Evolutionary conservation across 2,113 vertebrate species (phyloP).

Genomic region (Connochaetes taurinus): DNA sequence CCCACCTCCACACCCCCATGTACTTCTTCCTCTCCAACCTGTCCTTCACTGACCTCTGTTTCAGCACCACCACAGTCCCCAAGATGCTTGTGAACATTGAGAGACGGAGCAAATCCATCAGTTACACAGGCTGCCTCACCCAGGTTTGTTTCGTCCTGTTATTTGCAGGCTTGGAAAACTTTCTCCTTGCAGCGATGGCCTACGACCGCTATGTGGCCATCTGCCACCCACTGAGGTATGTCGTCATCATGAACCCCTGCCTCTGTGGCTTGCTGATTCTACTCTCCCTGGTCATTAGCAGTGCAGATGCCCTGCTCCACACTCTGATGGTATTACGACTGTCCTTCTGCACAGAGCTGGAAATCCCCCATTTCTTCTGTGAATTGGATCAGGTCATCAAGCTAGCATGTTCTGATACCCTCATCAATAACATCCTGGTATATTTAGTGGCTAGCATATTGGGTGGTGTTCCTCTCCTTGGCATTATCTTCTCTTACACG

Average conservation of each 20-base stretch:
- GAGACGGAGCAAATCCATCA: neutral
- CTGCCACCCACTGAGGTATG: neutral
- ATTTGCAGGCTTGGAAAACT: neutral
- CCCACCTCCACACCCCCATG: neutral
- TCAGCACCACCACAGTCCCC: neutral
- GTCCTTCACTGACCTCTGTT: neutral
- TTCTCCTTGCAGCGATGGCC: neutral
- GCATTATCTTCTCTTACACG: conserved; percentile 48
- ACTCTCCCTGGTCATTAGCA: neutral
- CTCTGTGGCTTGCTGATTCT: neutral
- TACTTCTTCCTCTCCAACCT: neutral
- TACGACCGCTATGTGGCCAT: neutral
- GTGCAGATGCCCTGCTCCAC: neutral
- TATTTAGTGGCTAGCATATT: neutral
- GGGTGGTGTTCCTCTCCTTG: neutral
- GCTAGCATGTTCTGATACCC: conserved; percentile 4
- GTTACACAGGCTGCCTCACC: neutral
- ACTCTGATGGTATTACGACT: neutral
- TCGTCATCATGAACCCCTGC: neutral
- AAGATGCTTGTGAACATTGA: neutral
- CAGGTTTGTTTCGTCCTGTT: neutral
- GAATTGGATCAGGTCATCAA: conserved; percentile 35
- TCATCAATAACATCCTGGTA: neutral
- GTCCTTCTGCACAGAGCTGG: neutral
- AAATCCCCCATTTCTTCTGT: neutral